Evolutionary conservation across 2,113 vertebrate species (phyloP).

Genomic region (Piprites chloris): DNA sequence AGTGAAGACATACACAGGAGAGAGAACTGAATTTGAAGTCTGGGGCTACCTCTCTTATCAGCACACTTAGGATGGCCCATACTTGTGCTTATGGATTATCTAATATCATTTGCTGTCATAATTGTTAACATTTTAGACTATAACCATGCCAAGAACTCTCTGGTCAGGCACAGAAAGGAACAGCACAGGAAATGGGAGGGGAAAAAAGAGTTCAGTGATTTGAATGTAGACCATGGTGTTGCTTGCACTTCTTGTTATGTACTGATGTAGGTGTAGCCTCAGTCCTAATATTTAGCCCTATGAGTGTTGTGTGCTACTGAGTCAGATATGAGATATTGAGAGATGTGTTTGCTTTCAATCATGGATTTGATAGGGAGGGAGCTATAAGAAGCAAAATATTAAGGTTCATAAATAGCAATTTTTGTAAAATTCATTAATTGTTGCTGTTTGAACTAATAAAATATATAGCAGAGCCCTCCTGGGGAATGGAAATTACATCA

Average conservation of each 20-base stretch:
- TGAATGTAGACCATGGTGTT: neutral
- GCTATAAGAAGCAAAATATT: neutral
- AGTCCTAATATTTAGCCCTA: neutral
- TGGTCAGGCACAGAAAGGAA: neutral
- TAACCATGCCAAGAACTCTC: neutral
- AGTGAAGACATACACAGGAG: neutral
- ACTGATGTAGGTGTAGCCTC: neutral
- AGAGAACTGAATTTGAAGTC: neutral
- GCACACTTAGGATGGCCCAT: neutral
- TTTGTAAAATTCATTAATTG: neutral
- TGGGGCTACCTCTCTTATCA: neutral
- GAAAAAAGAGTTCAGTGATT: neutral
- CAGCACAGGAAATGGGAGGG: neutral
- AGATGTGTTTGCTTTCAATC: neutral
- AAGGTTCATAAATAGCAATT: neutral
- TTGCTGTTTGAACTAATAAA: neutral
- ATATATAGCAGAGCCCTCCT: neutral
- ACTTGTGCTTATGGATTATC: neutral
- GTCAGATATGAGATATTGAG: neutral
- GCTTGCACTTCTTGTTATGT: neutral
- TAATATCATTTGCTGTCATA: neutral
- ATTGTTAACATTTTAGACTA: neutral
- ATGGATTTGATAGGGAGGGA: neutral
- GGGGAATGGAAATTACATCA: neutral
- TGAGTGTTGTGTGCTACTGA: neutral